Percentiles rank a stretch among this genome's conserved stretches.
Evolutionary conservation across 2,113 vertebrate species (phyloP).

Genomic region (Pan paniscus): DNA sequence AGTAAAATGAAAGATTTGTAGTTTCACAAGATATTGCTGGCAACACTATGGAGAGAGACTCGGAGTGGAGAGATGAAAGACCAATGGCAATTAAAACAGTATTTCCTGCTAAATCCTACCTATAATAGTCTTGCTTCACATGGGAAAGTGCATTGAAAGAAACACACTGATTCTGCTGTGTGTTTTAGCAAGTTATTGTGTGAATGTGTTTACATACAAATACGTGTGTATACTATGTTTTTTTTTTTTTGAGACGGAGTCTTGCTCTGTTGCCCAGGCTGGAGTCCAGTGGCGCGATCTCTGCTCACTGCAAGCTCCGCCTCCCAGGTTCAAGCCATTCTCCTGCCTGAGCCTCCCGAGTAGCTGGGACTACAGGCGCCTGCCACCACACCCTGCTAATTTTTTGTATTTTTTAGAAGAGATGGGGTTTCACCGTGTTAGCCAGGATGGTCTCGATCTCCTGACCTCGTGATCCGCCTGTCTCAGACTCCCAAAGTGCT

Average conservation of each 20-base stretch:
- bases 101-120: neutral
- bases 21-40: neutral
- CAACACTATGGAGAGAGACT: neutral
- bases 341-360: too few species aligned
- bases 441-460: too few species aligned
- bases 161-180: neutral
- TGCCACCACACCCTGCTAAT: fast-evolving
- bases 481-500: too few species aligned
- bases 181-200: neutral
- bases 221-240: neutral
- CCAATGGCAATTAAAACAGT: fast-evolving
- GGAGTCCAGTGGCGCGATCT: too few species aligned
- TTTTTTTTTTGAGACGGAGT: too few species aligned
- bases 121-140: neutral
- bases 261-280: too few species aligned
- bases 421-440: too few species aligned
- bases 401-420: too few species aligned
- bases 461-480: too few species aligned
- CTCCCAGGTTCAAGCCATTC: too few species aligned
- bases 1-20: neutral
- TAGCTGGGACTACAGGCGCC: too few species aligned
- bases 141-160: neutral
- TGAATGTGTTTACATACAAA: neutral
- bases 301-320: too few species aligned
- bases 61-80: neutral